Base-by-base conservation (phyloP, 2,888 invertebrate species). In the Drepanosiphum platanoidis region DNA sequence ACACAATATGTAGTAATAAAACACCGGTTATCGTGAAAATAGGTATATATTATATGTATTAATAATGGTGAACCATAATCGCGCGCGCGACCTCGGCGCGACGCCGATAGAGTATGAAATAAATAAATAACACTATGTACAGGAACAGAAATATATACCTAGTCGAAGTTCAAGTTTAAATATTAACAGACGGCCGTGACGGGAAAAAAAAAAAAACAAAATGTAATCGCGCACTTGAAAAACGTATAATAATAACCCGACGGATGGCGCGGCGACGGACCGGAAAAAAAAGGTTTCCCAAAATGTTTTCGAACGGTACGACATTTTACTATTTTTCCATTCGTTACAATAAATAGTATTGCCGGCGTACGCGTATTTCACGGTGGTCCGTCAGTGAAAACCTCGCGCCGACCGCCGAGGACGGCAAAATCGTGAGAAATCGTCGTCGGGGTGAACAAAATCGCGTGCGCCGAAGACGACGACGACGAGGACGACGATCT, bases 81-180 rank as follows among this genome's bases (percentile, higher is more conserved):
- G 52, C 52, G 42, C 27, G 27, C 64, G 34, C 66, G 71, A 82
- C 81, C 81, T 82, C 71, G 81, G 72, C 71, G 61, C 72, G 71
- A 58, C 36, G 30, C 71, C 22, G 84, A 84, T 84, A 77, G 58
- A 52, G 58, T 11, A 68, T 22, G 27, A 68, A 36, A 68, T n/a
- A 83, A 72, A 82, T 66, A 66, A 68, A 27, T 36, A 18, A 42
- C 34, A 78, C 66, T 39, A n/a, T n/a, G n/a, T n/a, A 32, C 58
- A 70, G 30, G 68, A 75, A 68, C 70, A 70, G 52, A n/a, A n/a
- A n/a, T n/a, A n/a, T n/a, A n/a, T n/a, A n/a, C n/a, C n/a, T 58
- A n/a, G 84, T 68, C 84, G 84, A 84, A 84, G 84, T 84, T 84
- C 84, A 84, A 84, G 84, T 84, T 84, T 84, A 84, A 84, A 64